Evolutionary conservation across 2,888 invertebrate species (phyloP).

Genomic region (Drosophila putrida): DNA sequence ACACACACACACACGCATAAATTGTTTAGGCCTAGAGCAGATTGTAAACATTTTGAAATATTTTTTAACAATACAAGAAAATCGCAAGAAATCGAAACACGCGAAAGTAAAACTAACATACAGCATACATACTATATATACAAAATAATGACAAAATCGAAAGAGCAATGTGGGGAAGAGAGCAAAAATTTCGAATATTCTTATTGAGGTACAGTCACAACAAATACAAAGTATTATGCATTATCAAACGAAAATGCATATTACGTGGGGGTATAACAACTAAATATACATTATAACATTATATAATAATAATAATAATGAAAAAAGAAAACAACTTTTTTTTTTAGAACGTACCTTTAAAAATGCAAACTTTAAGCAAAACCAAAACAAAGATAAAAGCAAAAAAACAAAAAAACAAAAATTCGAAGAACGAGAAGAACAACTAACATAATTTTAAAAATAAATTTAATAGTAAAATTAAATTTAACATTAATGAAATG

Average conservation of each 20-base stretch:
- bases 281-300: constrained; percentile 61
- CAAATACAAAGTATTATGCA: constrained; percentile 34
- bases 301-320: constrained; percentile 34
- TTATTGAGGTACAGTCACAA: constrained; percentile 33
- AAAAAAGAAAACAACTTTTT: constrained; percentile 46
- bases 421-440: constrained; percentile 30
- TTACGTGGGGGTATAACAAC: constrained; percentile 35
- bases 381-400: constrained; percentile 9
- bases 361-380: constrained; percentile 37
- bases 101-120: constrained; percentile 8
- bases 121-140: constrained; percentile 4
- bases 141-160: constrained; percentile 5
- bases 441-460: constrained; percentile 76
- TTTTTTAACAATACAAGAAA: constrained; percentile 39
- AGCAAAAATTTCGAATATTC: constrained; percentile 32
- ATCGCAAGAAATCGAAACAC: not conserved
- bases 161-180: constrained; percentile 5
- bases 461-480: constrained; percentile 74
- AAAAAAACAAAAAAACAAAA: constrained; percentile 15
- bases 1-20: constrained; percentile 1
- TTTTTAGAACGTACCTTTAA: constrained; percentile 78
- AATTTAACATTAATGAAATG: constrained; percentile 56
- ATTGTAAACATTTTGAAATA: constrained; percentile 46
- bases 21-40: constrained; percentile 21
- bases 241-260: constrained; percentile 11